Percentiles rank a stretch among this genome's conserved stretches.
These are phyloP conservation scores for Hipparchia semele DNA, from an alignment of 2,888 invertebrate genomes.

Conservation along the genomic window DNA sequence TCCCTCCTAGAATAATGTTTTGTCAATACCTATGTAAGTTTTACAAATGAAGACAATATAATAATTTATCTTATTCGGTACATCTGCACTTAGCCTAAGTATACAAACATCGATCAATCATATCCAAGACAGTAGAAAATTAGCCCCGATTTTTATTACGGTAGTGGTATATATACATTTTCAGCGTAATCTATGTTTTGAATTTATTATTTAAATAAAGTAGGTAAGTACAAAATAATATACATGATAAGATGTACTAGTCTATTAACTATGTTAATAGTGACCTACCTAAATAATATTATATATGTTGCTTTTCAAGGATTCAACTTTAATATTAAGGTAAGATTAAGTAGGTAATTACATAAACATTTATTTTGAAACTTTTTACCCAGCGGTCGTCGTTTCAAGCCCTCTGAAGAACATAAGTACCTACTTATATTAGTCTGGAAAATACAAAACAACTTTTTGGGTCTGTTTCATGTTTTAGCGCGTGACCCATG, in stretches of 20 bases:
- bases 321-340: too few relatives aligned
- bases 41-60: background rate
- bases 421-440: background rate
- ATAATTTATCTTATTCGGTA: background rate
- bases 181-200: background rate
- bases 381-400: background rate
- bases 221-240: too few relatives aligned
- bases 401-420: background rate
- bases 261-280: too few relatives aligned
- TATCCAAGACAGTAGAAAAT: slow-evolving; percentile 1
- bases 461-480: background rate
- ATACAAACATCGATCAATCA: slow-evolving; percentile 1
- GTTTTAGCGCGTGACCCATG: background rate
- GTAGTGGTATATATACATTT: background rate
- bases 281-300: too few relatives aligned
- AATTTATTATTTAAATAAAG: background rate
- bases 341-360: too few relatives aligned
- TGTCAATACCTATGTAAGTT: background rate
- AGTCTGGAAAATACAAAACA: background rate
- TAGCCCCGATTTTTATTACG: background rate
- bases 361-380: too few relatives aligned
- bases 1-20: too few relatives aligned
- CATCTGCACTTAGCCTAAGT: background rate
- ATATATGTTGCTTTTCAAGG: too few relatives aligned
- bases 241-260: too few relatives aligned